Conservation (phyloP, 2,797 vertebrate species). For the Poeciliopsis infans region DNA sequence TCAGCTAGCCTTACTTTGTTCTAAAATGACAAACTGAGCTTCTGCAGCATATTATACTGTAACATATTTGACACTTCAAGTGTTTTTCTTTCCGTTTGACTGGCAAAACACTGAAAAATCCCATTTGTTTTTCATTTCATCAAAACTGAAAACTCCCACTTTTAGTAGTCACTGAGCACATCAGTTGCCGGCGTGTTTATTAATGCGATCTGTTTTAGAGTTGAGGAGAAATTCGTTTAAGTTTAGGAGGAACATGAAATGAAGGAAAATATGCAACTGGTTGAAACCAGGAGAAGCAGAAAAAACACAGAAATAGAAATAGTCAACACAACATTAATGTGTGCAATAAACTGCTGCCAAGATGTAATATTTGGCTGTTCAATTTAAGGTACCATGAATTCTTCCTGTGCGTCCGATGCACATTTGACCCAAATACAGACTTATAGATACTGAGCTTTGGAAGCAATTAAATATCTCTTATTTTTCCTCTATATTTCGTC, state of each 20-base stretch:
- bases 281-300: neutral
- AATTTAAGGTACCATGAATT: neutral
- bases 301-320: neutral
- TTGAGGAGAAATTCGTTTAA: neutral
- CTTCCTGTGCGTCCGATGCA: neutral
- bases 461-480: neutral
- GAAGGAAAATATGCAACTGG: neutral
- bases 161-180: neutral
- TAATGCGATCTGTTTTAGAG: neutral
- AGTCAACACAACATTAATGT: neutral
- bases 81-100: neutral
- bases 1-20: neutral
- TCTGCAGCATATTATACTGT: neutral
- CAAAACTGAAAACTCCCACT: neutral
- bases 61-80: neutral
- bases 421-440: neutral
- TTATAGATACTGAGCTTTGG: neutral
- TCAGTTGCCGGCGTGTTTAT: neutral
- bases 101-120: neutral
- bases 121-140: neutral
- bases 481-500: neutral
- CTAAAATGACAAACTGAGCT: neutral
- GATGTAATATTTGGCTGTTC: neutral
- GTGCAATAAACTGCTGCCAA: neutral
- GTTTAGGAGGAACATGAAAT: neutral